Evolutionary conservation across 2,113 vertebrate genomes (phyloP).

Genomic region (Dolichotis patagonum): DNA sequence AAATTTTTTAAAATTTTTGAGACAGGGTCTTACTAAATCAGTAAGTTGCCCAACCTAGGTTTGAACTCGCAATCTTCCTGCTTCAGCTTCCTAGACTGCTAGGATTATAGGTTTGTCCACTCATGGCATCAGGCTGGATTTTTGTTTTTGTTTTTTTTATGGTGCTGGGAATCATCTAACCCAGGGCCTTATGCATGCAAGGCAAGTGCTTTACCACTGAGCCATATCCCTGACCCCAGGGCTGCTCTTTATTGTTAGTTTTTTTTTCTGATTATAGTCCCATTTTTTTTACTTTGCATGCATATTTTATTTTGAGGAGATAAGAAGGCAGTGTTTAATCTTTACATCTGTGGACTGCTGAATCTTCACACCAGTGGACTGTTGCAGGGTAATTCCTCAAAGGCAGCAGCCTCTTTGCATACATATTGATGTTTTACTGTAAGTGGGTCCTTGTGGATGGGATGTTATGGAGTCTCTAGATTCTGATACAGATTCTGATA

Average conservation of each 20-base stretch:
- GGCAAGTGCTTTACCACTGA: background rate
- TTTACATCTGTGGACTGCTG: too few relatives aligned
- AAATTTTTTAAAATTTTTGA: background rate
- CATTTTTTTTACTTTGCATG: background rate
- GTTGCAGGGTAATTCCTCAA: too few relatives aligned
- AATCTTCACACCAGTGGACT: too few relatives aligned
- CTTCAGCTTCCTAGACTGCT: background rate
- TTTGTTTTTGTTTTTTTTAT: background rate
- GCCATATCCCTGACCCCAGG: background rate
- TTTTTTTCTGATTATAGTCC: background rate
- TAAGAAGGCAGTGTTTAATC: too few relatives aligned
- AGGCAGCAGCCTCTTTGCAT: too few relatives aligned
- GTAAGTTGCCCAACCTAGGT: background rate
- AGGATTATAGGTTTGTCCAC: background rate
- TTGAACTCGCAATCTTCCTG: background rate
- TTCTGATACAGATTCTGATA: background rate
- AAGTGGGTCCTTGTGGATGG: background rate
- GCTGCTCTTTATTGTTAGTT: background rate
- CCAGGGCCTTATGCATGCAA: background rate
- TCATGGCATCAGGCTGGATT: background rate
- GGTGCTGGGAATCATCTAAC: background rate
- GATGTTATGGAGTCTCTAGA: background rate
- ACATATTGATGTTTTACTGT: background rate
- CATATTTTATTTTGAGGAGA: too few relatives aligned
- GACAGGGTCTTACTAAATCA: background rate